These are phyloP conservation scores for Mesaphorura yosii DNA, from an alignment of 1,140 invertebrate species.

Conservation along the genomic window DNA sequence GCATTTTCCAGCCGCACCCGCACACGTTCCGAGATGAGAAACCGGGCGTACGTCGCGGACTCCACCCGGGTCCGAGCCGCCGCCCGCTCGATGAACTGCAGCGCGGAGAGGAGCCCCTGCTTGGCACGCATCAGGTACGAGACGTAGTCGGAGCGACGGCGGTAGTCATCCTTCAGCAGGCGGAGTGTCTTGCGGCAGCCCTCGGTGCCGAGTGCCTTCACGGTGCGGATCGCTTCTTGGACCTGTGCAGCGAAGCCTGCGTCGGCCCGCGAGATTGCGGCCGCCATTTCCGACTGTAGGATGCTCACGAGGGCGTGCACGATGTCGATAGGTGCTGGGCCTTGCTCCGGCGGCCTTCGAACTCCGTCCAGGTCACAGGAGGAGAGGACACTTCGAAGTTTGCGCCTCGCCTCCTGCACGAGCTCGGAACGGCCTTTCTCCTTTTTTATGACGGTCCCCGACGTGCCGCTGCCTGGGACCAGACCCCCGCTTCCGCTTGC, in stretches of 20 bases:
- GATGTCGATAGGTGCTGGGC: constrained; percentile 41
- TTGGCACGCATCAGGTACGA: constrained; percentile 72
- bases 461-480: too few relatives aligned
- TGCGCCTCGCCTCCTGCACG: constrained; percentile 59
- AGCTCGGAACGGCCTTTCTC: constrained; percentile 26
- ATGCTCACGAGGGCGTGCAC: constrained; percentile 58
- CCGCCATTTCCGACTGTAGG: constrained; percentile 67
- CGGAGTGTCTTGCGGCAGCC: constrained; percentile 63
- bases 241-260: constrained; percentile 70
- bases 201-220: constrained; percentile 57
- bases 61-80: constrained; percentile 33
- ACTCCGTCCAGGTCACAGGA: too few relatives aligned
- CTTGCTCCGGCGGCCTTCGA: constrained; percentile 16
- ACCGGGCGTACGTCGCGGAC: constrained; percentile 53
- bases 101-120: constrained; percentile 65
- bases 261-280: constrained; percentile 74
- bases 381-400: constrained; percentile 80
- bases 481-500: too few relatives aligned
- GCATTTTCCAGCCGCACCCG: constrained; percentile 56
- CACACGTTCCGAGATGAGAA: constrained; percentile 67
- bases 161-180: constrained; percentile 68
- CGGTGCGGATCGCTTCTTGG: constrained; percentile 71
- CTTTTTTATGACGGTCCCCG: constrained; percentile 10
- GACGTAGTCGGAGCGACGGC: constrained; percentile 64
- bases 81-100: constrained; percentile 59